Percentiles rank a stretch among this genome's conserved stretches.
phyloP scores from a whole-genome alignment of 2,797 vertebrate species.

The Artibeus jamaicensis region DNA sequence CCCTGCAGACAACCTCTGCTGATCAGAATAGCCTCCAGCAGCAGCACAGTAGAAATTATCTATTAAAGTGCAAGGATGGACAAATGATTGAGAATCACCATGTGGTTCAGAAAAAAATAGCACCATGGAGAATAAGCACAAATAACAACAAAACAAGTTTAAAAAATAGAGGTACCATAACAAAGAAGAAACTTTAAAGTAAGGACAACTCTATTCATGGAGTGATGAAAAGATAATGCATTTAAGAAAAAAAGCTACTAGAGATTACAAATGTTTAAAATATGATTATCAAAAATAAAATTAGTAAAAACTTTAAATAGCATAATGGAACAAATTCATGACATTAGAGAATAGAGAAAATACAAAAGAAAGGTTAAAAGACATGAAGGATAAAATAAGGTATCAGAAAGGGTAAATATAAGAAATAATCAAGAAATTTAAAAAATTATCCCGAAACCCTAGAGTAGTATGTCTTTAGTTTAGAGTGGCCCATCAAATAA shows the following conservation, averaged over 20 bases:
- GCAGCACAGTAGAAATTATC: not conserved
- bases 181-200: not conserved
- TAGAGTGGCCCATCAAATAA: not conserved
- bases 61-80: not conserved
- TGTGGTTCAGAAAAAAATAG: not conserved
- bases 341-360: not conserved
- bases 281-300: constrained; percentile 6
- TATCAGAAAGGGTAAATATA: not conserved
- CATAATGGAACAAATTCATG: not conserved
- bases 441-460: not conserved
- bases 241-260: not conserved
- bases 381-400: not conserved
- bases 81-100: not conserved
- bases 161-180: not conserved
- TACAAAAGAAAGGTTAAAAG: not conserved
- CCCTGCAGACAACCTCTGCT: not conserved
- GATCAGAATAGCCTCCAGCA: not conserved
- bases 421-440: not conserved
- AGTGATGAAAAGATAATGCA: not conserved
- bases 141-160: not conserved
- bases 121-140: not conserved
- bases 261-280: not conserved
- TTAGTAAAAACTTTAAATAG: not conserved
- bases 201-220: not conserved
- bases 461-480: not conserved